Base-by-base conservation (phyloP, 2,888 invertebrate genomes). In the Automeris io region DNA sequence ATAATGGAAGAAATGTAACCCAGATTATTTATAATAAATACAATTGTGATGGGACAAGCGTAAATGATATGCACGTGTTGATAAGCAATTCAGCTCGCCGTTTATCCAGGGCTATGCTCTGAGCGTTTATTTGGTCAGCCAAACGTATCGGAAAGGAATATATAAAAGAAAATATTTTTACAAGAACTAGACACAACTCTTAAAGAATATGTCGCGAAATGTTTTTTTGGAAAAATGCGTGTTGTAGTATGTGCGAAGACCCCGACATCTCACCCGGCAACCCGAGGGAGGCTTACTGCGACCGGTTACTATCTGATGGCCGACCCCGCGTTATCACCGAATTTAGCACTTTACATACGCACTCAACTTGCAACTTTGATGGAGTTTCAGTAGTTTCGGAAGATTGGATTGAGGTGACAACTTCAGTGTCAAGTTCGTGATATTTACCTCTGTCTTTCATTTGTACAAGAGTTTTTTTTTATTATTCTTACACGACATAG, bases 191-290 rank as follows among this genome's bases (percentile, higher is more conserved):
- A 31, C 62, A 33, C 61, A 51, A 19, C 68, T 63, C 63, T 49
- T 35, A 39, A 50, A 8, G n/a, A n/a, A 29, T 29, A n/a, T 29
- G 16, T 29, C 29, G 16, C 16, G 16, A 8, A 32, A 39, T 3
- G 46, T 54, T 34, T 29, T 16, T 12, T 37, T 8, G 37, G 16
- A 47, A 58, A 71, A 70, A 63, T 57, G 51, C 49, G 51, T 59
- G 43, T 57, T 49, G 51, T 45, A 70, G 70, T 70, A 61, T 72
- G 76, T 73, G 77, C 56, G 64, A 72, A 71, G 61, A 45, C 54
- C 61, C 58, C 70, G 76, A 73, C 79, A 72, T 62, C 63, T 68
- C 60, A 69, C 77, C 78, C 78, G 51, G 37, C 60, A 69, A 76
- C 78, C 78, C 51, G 37, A 67, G 55, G 67, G 61, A 55, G 59